Conservation (phyloP, 2,113 vertebrate genomes). For the Excalfactoria chinensis region DNA sequence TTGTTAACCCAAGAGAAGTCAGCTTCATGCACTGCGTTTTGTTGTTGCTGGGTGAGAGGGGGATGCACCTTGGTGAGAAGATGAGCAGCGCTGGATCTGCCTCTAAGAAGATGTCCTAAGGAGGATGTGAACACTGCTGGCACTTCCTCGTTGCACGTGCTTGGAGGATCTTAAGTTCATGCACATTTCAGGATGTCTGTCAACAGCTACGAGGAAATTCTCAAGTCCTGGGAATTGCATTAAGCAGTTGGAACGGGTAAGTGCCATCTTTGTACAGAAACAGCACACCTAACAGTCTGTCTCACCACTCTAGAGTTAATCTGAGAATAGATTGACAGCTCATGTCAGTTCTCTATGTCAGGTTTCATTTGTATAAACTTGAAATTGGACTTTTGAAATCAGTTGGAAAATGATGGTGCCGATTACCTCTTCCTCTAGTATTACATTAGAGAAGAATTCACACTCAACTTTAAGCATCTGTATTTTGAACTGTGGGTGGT, state of each 20-base stretch:
- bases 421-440: neutral
- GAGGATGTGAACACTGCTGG: fast-evolving
- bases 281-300: fast-evolving
- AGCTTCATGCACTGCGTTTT: too few species aligned
- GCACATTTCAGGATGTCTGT: conserved; percentile 11
- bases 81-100: too few species aligned
- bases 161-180: neutral
- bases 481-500: conserved; percentile 81
- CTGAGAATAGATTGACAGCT: too few species aligned
- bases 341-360: fast-evolving
- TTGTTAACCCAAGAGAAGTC: neutral
- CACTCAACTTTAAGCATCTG: neutral
- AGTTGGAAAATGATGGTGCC: neutral
- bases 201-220: conserved; percentile 76
- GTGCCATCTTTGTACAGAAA: neutral
- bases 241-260: conserved; percentile 83
- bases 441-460: fast-evolving
- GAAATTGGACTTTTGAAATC: neutral
- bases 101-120: too few species aligned
- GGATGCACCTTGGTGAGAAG: neutral
- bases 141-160: neutral
- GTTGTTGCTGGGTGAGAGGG: too few species aligned
- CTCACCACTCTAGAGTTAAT: fast-evolving
- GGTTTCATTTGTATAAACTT: neutral
- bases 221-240: conserved; percentile 79